Conservation (phyloP, 1,140 invertebrate species). For the Caerostris extrusa region DNA sequence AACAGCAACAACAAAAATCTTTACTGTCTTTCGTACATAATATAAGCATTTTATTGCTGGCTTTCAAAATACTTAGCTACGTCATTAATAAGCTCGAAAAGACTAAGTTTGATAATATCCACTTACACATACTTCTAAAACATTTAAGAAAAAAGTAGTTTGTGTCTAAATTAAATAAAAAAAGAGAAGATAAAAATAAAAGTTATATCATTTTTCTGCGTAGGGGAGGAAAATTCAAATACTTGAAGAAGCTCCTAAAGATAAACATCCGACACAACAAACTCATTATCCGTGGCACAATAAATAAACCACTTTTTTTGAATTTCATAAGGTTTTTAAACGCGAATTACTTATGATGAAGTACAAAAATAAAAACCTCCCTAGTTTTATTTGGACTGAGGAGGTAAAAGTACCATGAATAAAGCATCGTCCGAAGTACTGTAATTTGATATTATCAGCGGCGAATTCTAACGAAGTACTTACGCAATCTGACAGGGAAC, state of each 20-base stretch:
- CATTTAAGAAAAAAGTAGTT: conserved; percentile 7
- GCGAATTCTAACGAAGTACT: conserved; percentile 58
- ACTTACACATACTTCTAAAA: neutral
- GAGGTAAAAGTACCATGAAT: neutral
- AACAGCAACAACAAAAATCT: too few relatives aligned
- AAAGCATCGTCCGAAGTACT: neutral
- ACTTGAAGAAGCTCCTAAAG: conserved; percentile 30
- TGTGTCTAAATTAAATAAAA: neutral
- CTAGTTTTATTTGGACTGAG: conserved; percentile 5
- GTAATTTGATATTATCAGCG: conserved; percentile 56
- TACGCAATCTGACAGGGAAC: conserved; percentile 47
- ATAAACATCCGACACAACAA: conserved; percentile 13
- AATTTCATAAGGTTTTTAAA: conserved; percentile 51
- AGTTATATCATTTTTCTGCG: neutral
- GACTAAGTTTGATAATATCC: neutral
- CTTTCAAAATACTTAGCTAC: conserved; percentile 5
- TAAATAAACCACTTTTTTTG: conserved; percentile 42
- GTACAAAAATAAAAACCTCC: neutral
- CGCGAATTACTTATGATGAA: conserved; percentile 21
- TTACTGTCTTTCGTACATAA: too few relatives aligned
- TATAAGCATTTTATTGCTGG: neutral
- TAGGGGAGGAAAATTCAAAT: neutral
- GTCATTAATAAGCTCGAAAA: conserved; percentile 24
- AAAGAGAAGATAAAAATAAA: neutral
- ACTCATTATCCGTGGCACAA: conserved; percentile 8